Percentiles rank a stretch among this genome's conserved stretches.
Conservation (phyloP, 2,888 invertebrate species). For the Diabrotica balteata region DNA sequence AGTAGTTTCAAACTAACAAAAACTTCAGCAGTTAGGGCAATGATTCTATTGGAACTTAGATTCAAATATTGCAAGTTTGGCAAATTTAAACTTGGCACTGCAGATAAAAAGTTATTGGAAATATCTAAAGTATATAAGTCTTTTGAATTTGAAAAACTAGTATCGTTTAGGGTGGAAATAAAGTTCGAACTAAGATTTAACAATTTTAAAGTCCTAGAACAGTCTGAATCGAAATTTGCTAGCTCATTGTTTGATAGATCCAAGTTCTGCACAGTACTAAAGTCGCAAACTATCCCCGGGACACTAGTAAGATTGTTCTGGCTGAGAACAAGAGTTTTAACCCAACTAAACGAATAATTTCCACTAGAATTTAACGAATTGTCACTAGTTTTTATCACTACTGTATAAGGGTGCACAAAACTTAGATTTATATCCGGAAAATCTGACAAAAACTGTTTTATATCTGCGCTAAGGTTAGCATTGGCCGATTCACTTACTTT, state of each 20-base stretch:
- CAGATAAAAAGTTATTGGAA: conserved; percentile 70
- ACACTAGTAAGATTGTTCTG: conserved; percentile 44
- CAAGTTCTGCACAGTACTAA: conserved; percentile 63
- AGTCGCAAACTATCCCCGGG: conserved; percentile 38
- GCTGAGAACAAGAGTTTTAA: conserved; percentile 40
- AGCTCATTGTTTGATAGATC: conserved; percentile 70
- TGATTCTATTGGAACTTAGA: conserved; percentile 72
- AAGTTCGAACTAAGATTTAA: conserved; percentile 75
- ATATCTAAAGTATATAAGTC: conserved; percentile 74
- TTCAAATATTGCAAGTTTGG: conserved; percentile 73
- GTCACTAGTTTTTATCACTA: conserved; percentile 36
- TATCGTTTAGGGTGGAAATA: conserved; percentile 65
- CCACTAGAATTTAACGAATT: conserved; percentile 35
- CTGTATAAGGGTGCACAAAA: neutral
- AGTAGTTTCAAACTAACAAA: conserved; percentile 70
- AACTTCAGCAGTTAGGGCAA: conserved; percentile 69
- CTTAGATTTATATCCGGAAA: neutral
- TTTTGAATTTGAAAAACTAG: conserved; percentile 68
- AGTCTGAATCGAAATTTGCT: conserved; percentile 62
- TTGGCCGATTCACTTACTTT: too few species aligned
- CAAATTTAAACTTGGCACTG: conserved; percentile 65
- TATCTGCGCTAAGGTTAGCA: too few species aligned
- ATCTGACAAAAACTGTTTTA: too few species aligned
- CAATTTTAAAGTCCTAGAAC: conserved; percentile 67
- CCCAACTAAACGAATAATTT: conserved; percentile 34